phyloP scores from a whole-genome alignment of 2,797 vertebrate species.

The Spinus pinus region DNA sequence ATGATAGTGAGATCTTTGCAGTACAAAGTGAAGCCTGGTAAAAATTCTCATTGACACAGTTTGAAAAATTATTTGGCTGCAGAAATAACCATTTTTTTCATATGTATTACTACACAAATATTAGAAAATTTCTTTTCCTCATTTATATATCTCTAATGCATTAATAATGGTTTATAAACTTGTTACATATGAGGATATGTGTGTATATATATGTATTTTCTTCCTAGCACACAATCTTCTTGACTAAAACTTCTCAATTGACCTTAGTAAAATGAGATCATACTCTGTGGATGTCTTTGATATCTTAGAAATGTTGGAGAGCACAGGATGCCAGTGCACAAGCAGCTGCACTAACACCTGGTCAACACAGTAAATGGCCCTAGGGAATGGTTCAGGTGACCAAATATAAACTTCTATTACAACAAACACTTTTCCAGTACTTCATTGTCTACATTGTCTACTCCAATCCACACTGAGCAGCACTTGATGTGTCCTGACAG shows the following conservation, averaged over 20 bases:
- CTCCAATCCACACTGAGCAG: background rate
- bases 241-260: background rate
- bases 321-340: background rate
- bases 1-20: background rate
- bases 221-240: background rate
- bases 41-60: background rate
- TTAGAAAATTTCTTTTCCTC: background rate
- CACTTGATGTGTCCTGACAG: background rate
- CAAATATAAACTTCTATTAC: background rate
- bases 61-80: background rate
- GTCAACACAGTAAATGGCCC: background rate
- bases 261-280: background rate
- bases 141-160: background rate
- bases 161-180: background rate
- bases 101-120: background rate
- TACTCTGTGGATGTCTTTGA: fast-evolving
- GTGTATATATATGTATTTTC: background rate
- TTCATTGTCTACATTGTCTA: background rate
- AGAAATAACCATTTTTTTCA: background rate
- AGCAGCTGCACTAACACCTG: background rate
- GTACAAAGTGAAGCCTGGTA: background rate
- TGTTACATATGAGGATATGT: background rate
- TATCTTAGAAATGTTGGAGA: background rate
- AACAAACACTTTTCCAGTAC: background rate
- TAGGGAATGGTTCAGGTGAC: background rate